Evolutionary conservation across 2,888 invertebrate genomes (phyloP).

Genomic region (Plagodis pulveraria): DNA sequence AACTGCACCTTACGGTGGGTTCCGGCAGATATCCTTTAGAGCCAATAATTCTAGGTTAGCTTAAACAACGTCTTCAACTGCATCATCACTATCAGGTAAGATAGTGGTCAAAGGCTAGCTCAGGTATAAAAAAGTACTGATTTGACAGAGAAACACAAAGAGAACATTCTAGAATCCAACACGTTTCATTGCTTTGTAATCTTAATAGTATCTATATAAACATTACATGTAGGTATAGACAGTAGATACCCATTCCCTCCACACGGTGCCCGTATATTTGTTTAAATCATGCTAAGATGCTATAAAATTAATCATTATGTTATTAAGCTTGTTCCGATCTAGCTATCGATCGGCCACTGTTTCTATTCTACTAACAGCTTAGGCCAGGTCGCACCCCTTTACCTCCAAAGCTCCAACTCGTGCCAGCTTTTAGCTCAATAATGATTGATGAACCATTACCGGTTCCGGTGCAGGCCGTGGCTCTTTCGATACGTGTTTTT

Average conservation of each 20-base stretch:
- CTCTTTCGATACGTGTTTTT: slow-evolving; percentile 18
- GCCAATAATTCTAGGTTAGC: too few relatives aligned
- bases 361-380: slow-evolving; percentile 24
- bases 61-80: too few relatives aligned
- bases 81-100: too few relatives aligned
- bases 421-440: slow-evolving; percentile 54
- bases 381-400: slow-evolving; percentile 36
- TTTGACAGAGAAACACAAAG: too few relatives aligned
- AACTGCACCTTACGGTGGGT: too few relatives aligned
- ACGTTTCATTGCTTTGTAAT: not conserved
- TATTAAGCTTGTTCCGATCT: slow-evolving; percentile 9
- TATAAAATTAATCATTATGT: slow-evolving; percentile 14
- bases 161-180: not conserved
- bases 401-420: slow-evolving; percentile 48
- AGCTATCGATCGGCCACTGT: slow-evolving; percentile 23
- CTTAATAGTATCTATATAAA: too few relatives aligned
- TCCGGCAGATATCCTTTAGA: too few relatives aligned
- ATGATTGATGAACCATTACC: slow-evolving; percentile 73
- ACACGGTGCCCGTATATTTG: slow-evolving; percentile 14
- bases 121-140: too few relatives aligned
- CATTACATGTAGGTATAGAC: not conserved
- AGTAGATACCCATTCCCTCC: not conserved
- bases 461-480: slow-evolving; percentile 56
- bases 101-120: too few relatives aligned
- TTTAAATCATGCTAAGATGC: slow-evolving; percentile 8